These are phyloP conservation scores for Acronicta aceris DNA, from an alignment of 2,888 invertebrate species.

Conservation along the genomic window DNA sequence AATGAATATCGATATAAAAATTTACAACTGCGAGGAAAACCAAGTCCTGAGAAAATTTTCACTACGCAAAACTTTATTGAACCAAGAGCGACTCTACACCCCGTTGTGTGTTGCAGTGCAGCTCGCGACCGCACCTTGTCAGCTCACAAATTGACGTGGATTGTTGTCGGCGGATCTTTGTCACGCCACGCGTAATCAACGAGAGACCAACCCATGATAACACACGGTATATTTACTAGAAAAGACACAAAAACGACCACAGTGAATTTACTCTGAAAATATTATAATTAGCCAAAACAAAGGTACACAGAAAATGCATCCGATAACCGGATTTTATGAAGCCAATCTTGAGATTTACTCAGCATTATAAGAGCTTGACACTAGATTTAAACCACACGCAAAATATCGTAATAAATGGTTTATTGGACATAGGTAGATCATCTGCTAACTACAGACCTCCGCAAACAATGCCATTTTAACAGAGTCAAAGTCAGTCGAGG, in stretches of 20 bases:
- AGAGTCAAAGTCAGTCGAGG: too few relatives aligned
- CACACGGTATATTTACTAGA: conserved; percentile 25
- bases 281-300: too few relatives aligned
- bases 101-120: conserved; percentile 43
- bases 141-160: conserved; percentile 85
- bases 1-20: background rate
- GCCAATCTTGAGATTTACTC: too few relatives aligned
- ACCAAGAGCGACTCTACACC: conserved; percentile 42
- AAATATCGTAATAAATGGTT: too few relatives aligned
- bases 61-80: background rate
- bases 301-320: too few relatives aligned
- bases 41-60: background rate
- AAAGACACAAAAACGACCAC: background rate
- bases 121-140: conserved; percentile 83
- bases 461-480: too few relatives aligned
- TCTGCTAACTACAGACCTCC: too few relatives aligned
- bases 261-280: too few relatives aligned
- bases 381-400: too few relatives aligned
- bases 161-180: conserved; percentile 84
- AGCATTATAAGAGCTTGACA: too few relatives aligned
- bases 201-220: conserved; percentile 38
- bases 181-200: conserved; percentile 67
- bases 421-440: too few relatives aligned
- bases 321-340: too few relatives aligned
- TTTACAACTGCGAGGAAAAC: background rate